Percentiles rank a stretch among this genome's conserved stretches.
phyloP scores from a whole-genome alignment of 2,797 vertebrate species.

The Hozukius guyotensis region DNA sequence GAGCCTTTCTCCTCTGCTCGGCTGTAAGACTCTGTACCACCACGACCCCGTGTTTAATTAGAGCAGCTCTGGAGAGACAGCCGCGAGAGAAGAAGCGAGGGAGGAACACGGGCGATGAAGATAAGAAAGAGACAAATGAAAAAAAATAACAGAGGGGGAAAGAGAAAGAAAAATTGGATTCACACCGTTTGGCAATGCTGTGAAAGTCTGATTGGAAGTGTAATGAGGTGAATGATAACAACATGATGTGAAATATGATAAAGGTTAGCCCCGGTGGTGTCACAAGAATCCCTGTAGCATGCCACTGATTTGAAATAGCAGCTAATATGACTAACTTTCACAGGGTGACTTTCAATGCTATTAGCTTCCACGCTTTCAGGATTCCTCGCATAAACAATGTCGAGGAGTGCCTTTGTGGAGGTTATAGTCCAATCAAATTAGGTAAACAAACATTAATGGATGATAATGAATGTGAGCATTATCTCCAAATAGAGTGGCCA shows the following conservation, averaged over 20 bases:
- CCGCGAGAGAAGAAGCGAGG: conserved; percentile 24
- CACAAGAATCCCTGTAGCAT: conserved; percentile 16
- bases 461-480: conserved; percentile 71
- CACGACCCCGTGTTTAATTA: conserved; percentile 80
- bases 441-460: conserved; percentile 75
- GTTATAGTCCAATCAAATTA: conserved; percentile 66
- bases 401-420: conserved; percentile 44
- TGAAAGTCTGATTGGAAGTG: conserved; percentile 74
- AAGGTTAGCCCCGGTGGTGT: conserved; percentile 25
- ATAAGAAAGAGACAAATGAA: conserved; percentile 21
- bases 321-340: conserved; percentile 12
- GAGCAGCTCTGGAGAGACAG: conserved; percentile 59
- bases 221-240: conserved; percentile 52
- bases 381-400: conserved; percentile 22
- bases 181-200: conserved; percentile 46
- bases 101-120: conserved; percentile 15
- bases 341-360: conserved; percentile 31
- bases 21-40: conserved; percentile 78
- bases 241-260: conserved; percentile 55
- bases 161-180: conserved; percentile 30
- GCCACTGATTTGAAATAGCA: conserved; percentile 38
- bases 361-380: conserved; percentile 31
- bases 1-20: conserved; percentile 81
- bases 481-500: conserved; percentile 63
- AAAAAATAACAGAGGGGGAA: conserved; percentile 8